Base-by-base conservation (phyloP, 1,140 invertebrate genomes). In the Globodera ellingtonae region DNA sequence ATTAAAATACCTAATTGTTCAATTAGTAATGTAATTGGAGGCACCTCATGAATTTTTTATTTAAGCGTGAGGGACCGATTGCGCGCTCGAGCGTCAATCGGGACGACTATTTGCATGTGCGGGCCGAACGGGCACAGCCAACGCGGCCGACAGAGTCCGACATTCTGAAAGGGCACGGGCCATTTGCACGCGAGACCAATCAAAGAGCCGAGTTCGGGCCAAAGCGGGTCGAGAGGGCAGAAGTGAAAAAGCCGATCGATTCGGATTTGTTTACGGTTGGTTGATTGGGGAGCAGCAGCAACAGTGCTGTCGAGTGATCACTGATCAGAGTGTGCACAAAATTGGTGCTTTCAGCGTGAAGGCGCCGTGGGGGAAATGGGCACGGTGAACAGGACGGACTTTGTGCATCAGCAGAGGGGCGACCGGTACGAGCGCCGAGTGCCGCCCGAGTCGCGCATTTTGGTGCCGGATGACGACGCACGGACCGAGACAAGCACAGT, bases 261-360 rank as follows among this genome's bases (percentile, higher is more conserved):
- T 82, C 80, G 50, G 81, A 82, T 7, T 59, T 81, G 44, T 81
- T 48, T 21, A 78, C 24, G 80, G 79, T 62, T 24, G 18, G 18
- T 62, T 5, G 10, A 18, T 18, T n/a, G 56, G 13, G 56, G 35
- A 35, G 35, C 35, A 35, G 35, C 35, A 35, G 24, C 24, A 24
- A 2, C 35, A 35, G 0, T 35, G 1, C 35, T 35, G 35, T 35
- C 35, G 35, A 35, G 1, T 35, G 35, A 35, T 35, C 35, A 35
- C 35, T 35, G 35, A 35, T 35, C 35, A 35, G 35, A 2, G 3
- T 35, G 35, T 35, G 35, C 35, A 35, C 35, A 35, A 35, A 35
- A 35, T 35, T 35, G 35, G 35, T 35, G 35, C 10, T 18, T 62
- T 18, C 18, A 62, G 56, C 65, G 75, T 48, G 67, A 69, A 15